These are phyloP conservation scores for Drosophila prostipennis DNA, from an alignment of 2,888 invertebrate genomes.

Conservation along the genomic window DNA sequence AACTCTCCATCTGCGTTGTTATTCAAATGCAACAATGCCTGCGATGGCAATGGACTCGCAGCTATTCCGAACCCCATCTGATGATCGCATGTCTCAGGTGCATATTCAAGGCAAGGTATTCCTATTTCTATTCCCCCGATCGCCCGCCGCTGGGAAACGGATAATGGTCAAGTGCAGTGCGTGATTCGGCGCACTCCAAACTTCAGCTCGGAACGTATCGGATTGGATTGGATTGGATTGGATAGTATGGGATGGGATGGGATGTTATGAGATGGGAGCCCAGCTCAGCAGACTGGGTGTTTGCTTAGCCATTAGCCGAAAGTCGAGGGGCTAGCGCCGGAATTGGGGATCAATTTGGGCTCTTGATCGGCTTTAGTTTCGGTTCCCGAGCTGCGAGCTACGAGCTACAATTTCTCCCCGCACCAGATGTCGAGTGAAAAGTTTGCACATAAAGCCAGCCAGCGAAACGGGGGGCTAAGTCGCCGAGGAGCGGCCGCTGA, in stretches of 20 bases:
- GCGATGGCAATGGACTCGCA: slow-evolving; percentile 34
- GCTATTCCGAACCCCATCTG: slow-evolving; percentile 15
- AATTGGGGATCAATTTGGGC: slow-evolving; percentile 41
- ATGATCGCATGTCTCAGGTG: slow-evolving; percentile 39
- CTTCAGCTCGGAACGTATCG: slow-evolving; percentile 14
- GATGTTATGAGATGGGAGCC: background rate
- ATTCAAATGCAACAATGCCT: slow-evolving; percentile 38
- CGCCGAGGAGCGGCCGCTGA: slow-evolving; percentile 13
- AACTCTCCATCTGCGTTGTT: slow-evolving; percentile 17
- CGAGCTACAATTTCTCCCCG: slow-evolving; percentile 18
- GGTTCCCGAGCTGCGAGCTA: slow-evolving; percentile 10
- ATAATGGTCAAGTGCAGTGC: slow-evolving; percentile 45
- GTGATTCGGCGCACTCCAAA: slow-evolving; percentile 37
- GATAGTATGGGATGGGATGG: background rate
- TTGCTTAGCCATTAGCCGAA: slow-evolving; percentile 42
- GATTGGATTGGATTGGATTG: background rate
- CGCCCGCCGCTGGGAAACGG: slow-evolving; percentile 12
- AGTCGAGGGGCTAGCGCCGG: slow-evolving; percentile 17
- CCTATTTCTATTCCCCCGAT: slow-evolving; percentile 10
- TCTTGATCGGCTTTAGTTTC: slow-evolving; percentile 26
- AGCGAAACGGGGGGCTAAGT: slow-evolving; percentile 41
- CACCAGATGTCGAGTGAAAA: slow-evolving; percentile 35
- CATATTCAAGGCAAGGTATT: slow-evolving; percentile 23
- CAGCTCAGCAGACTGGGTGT: slow-evolving; percentile 11
- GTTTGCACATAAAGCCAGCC: slow-evolving; percentile 48